Conservation (phyloP, 2,797 vertebrate genomes). For the Chelmon rostratus region DNA sequence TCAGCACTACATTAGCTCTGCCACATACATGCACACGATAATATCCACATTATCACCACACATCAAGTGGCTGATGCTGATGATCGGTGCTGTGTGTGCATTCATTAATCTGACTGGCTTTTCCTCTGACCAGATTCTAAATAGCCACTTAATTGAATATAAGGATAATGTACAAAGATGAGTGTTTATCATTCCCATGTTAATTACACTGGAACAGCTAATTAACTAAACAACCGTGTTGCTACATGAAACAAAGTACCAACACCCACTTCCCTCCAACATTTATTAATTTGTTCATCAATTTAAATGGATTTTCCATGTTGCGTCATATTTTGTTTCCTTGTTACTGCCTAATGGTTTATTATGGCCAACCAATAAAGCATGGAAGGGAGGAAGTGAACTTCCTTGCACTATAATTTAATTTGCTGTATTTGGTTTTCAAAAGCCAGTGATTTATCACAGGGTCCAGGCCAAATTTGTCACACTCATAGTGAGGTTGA, state of each 20-base stretch:
- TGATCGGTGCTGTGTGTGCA: slow-evolving; percentile 34
- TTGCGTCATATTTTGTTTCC: slow-evolving; percentile 48
- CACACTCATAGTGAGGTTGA: slow-evolving; percentile 68
- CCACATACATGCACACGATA: slow-evolving; percentile 10
- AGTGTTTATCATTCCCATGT: slow-evolving; percentile 66
- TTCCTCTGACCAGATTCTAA: slow-evolving; percentile 45
- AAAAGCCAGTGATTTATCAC: slow-evolving; percentile 76
- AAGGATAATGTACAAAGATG: slow-evolving; percentile 53
- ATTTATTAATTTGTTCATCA: slow-evolving; percentile 77
- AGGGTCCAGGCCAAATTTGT: slow-evolving; percentile 64
- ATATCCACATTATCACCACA: slow-evolving; percentile 12
- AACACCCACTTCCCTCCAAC: slow-evolving; percentile 48
- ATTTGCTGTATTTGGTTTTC: slow-evolving; percentile 70
- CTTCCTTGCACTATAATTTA: slow-evolving; percentile 67
- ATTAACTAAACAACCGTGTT: slow-evolving; percentile 69
- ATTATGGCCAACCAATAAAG: slow-evolving; percentile 65
- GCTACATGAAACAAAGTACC: slow-evolving; percentile 57
- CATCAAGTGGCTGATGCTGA: slow-evolving; percentile 40
- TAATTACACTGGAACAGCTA: slow-evolving; percentile 70
- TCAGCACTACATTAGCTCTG: slow-evolving; percentile 11
- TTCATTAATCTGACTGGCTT: slow-evolving; percentile 44
- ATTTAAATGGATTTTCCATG: slow-evolving; percentile 70
- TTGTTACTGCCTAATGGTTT: slow-evolving; percentile 69
- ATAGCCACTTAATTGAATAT: slow-evolving; percentile 53
- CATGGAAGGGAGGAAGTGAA: slow-evolving; percentile 54